These are phyloP conservation scores for Drosophila sp. DNA, from an alignment of 1,140 invertebrate genomes.

Conservation along the genomic window DNA sequence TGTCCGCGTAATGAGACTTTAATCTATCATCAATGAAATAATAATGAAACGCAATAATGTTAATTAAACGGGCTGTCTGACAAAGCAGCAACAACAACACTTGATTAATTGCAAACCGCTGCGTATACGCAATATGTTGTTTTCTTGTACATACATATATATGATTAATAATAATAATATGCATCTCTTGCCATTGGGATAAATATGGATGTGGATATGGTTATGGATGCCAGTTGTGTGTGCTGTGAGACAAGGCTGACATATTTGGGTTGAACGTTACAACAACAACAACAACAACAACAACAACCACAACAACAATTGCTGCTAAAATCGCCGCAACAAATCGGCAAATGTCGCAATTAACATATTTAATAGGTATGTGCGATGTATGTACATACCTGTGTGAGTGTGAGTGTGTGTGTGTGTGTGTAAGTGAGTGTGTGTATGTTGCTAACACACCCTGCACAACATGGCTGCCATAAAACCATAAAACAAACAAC, in stretches of 20 bases:
- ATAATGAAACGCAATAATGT: constrained; percentile 12
- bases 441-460: constrained; percentile 51
- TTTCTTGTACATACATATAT: neutral
- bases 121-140: constrained; percentile 66
- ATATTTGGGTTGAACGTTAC: constrained; percentile 69
- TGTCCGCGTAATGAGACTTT: constrained; percentile 32
- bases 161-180: constrained; percentile 28
- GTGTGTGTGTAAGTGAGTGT: constrained; percentile 33
- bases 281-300: constrained; percentile 6
- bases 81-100: neutral
- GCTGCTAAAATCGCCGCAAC: constrained; percentile 61
- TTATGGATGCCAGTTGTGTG: constrained; percentile 43
- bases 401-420: too few relatives aligned
- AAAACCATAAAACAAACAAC: constrained; percentile 39
- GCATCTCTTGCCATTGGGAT: constrained; percentile 24
- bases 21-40: constrained; percentile 25
- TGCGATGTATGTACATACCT: constrained; percentile 2
- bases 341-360: constrained; percentile 76
- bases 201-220: constrained; percentile 14
- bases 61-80: constrained; percentile 30
- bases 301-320: constrained; percentile 14
- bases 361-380: constrained; percentile 67
- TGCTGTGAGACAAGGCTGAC: constrained; percentile 56
- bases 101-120: constrained; percentile 25
- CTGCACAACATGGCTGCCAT: constrained; percentile 33